Percentiles rank a stretch among this genome's conserved stretches.
Conservation (phyloP, 2,888 invertebrate species). For the Temnothorax rugatulus region DNA sequence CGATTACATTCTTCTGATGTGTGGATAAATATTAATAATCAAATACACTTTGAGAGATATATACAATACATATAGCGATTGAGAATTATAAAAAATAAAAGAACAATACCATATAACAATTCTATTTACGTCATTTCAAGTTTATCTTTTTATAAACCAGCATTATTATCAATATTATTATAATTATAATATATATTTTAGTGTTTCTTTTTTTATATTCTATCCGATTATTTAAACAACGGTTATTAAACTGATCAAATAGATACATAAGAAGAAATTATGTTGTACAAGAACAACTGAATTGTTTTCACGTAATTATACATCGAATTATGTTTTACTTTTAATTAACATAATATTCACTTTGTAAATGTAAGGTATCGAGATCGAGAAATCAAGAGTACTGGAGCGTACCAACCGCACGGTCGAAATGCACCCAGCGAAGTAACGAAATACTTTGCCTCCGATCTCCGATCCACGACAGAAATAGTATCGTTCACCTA, state of each 20-base stretch:
- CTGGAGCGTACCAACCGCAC: conserved; percentile 23
- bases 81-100: background rate
- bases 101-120: background rate
- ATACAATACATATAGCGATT: background rate
- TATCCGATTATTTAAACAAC: background rate
- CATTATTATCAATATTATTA: conserved; percentile 2
- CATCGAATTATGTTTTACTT: conserved; percentile 5
- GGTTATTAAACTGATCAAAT: background rate
- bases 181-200: background rate
- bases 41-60: background rate
- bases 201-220: background rate
- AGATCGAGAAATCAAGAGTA: conserved; percentile 2
- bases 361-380: conserved; percentile 8
- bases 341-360: background rate
- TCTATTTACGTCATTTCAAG: background rate
- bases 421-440: conserved; percentile 53
- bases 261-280: conserved; percentile 1
- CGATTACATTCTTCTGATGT: conserved; percentile 73
- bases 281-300: background rate
- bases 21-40: background rate
- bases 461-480: conserved; percentile 70
- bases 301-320: background rate
- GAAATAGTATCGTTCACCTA: conserved; percentile 73
- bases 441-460: conserved; percentile 61
- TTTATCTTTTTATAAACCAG: background rate